phyloP scores from a whole-genome alignment of 37 sponge, comb jelly and placozoan species.

The Chondrilla cf. caribensis region DNA sequence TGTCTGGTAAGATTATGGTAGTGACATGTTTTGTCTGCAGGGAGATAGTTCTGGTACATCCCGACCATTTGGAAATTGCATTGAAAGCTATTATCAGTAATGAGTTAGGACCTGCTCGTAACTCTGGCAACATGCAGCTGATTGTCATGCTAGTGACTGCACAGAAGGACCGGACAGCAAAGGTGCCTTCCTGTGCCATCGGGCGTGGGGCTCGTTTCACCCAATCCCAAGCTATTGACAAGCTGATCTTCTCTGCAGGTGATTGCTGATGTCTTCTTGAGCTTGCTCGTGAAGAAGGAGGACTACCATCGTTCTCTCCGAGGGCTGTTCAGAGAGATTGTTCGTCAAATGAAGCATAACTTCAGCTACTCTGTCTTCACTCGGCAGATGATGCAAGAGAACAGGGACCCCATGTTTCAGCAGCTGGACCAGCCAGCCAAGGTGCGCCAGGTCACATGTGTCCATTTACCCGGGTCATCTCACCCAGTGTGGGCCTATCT shows the following conservation, averaged over 20 bases:
- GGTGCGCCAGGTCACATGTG: constrained; percentile 21
- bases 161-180: constrained; percentile 65
- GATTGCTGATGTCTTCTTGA: constrained; percentile 70
- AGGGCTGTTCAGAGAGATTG: constrained; percentile 79
- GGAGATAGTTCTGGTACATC: constrained; percentile 69
- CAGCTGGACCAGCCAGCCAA: constrained; percentile 50
- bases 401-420: constrained; percentile 19
- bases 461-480: too few relatives aligned
- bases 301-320: constrained; percentile 76
- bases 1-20: neutral
- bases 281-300: constrained; percentile 65
- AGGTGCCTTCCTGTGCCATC: constrained; percentile 49
- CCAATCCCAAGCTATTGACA: too few relatives aligned
- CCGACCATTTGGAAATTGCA: constrained; percentile 53
- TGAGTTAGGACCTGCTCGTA: constrained; percentile 76
- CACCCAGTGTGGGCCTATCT: too few relatives aligned
- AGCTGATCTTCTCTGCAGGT: too few relatives aligned
- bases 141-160: constrained; percentile 63
- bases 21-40: constrained; percentile 20
- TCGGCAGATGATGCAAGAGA: constrained; percentile 74
- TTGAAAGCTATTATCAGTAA: constrained; percentile 73
- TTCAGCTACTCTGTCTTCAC: constrained; percentile 72
- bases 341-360: constrained; percentile 51
- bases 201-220: too few relatives aligned
- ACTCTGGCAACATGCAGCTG: constrained; percentile 81